These are phyloP conservation scores for Metridium senile DNA, from an alignment of 92 coral and sea anemone genomes.

Conservation along the genomic window DNA sequence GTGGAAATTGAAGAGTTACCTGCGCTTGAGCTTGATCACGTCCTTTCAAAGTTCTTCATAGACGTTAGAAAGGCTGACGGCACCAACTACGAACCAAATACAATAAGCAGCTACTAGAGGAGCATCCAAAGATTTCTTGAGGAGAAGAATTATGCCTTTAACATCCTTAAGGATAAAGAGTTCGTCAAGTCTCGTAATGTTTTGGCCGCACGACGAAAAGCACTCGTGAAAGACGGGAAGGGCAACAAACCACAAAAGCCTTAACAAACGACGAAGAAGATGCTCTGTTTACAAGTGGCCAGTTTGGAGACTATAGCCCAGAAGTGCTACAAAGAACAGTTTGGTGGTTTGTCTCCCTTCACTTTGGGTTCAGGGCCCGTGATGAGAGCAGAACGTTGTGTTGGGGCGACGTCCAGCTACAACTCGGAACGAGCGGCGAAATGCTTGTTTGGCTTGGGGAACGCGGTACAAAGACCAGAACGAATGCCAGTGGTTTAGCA, in stretches of 20 bases:
- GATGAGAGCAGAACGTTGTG: constrained; percentile 39
- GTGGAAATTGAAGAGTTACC: background rate
- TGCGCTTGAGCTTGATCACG: background rate
- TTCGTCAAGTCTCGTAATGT: too few relatives aligned
- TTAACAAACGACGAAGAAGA: background rate
- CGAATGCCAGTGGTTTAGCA: too few relatives aligned
- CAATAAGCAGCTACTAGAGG: constrained; percentile 16
- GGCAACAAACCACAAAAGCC: too few relatives aligned
- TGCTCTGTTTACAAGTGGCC: background rate
- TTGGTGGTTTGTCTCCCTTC: constrained; percentile 44
- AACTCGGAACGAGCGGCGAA: background rate
- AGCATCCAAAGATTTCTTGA: constrained; percentile 8
- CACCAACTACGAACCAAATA: constrained; percentile 9
- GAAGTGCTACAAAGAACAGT: too few relatives aligned
- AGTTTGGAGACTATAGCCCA: constrained; percentile 15
- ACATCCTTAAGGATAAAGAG: background rate
- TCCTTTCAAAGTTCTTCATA: constrained; percentile 21
- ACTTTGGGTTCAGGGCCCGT: constrained; percentile 42
- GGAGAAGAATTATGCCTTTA: background rate
- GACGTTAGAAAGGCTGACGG: constrained; percentile 15
- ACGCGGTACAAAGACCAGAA: constrained; percentile 43
- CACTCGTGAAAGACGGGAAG: too few relatives aligned
- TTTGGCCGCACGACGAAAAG: too few relatives aligned
- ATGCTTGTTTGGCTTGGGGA: constrained; percentile 36
- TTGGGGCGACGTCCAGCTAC: constrained; percentile 48